Percentiles rank a stretch among this genome's conserved stretches.
phyloP scores from a whole-genome alignment of 2,797 vertebrate genomes.

The Cephalopachus bancanus region DNA sequence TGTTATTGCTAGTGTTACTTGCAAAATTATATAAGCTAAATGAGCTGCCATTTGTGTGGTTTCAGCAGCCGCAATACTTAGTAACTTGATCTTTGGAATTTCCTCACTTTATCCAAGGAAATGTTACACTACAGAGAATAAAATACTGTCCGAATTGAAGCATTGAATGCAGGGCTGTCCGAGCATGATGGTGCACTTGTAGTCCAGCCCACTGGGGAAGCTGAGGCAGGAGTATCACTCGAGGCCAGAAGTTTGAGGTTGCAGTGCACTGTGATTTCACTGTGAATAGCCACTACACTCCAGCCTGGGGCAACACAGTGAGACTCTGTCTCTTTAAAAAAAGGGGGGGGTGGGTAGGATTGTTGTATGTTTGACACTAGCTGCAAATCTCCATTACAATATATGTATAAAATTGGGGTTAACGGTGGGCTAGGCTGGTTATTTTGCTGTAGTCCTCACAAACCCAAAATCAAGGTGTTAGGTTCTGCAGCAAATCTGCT shows the following conservation, averaged over 20 bases:
- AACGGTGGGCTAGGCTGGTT: background rate
- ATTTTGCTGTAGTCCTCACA: background rate
- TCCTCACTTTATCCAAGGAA: constrained; percentile 13
- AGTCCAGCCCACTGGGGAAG: background rate
- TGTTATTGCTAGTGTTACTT: background rate
- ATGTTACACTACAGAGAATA: background rate
- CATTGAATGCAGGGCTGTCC: background rate
- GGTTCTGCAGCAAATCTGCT: background rate
- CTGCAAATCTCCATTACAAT: background rate
- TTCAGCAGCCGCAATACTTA: background rate
- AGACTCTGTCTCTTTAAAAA: background rate
- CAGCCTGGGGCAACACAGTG: background rate
- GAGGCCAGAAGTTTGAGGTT: too few relatives aligned
- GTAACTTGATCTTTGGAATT: background rate
- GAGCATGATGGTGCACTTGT: background rate
- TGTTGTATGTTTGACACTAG: background rate
- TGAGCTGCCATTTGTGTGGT: background rate
- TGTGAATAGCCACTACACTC: too few relatives aligned
- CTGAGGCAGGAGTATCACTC: too few relatives aligned
- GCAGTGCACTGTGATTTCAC: too few relatives aligned
- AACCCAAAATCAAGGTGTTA: background rate
- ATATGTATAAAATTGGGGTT: background rate
- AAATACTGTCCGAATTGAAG: background rate
- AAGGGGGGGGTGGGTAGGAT: background rate
- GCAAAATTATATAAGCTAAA: background rate